Percentiles rank a stretch among this genome's conserved stretches.
Evolutionary conservation across 2,888 invertebrate species (phyloP).

Genomic region (Drosophila peninsularis): DNA sequence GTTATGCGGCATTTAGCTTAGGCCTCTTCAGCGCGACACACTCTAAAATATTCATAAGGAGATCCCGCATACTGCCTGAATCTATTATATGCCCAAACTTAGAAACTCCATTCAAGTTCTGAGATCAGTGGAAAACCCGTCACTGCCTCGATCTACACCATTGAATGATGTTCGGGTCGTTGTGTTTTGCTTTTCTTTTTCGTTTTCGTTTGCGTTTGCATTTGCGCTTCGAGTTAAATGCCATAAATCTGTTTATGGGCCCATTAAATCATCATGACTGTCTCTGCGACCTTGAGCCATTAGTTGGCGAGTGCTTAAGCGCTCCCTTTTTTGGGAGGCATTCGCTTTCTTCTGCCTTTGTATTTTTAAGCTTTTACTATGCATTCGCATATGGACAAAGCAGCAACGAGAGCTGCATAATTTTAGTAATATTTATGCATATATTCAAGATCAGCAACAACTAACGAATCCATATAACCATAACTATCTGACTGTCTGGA

Average conservation of each 20-base stretch:
- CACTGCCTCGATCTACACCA: conserved; percentile 12
- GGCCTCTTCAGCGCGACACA: not conserved
- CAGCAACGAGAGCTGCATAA: not conserved
- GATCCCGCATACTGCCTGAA: conserved; percentile 8
- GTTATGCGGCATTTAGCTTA: conserved; percentile 51
- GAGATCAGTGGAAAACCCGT: not conserved
- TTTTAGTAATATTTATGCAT: not conserved
- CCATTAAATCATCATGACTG: conserved; percentile 85
- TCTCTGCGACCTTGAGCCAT: conserved; percentile 82
- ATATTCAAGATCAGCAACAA: not conserved
- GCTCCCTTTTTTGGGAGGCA: conserved; percentile 59
- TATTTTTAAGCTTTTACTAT: conserved; percentile 58
- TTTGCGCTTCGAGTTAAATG: conserved; percentile 68
- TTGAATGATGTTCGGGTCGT: conserved; percentile 4
- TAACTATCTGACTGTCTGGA: not conserved
- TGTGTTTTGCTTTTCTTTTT: conserved; percentile 8
- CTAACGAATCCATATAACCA: not conserved
- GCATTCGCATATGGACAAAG: not conserved
- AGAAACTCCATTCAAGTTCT: conserved; percentile 20
- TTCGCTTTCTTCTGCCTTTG: conserved; percentile 72
- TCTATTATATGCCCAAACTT: conserved; percentile 7
- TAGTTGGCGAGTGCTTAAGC: conserved; percentile 47
- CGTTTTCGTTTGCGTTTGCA: conserved; percentile 9
- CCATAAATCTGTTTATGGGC: conserved; percentile 84
- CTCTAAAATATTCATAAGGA: conserved; percentile 1